Evolutionary conservation across 2,113 vertebrate species (phyloP), one percentile per base, ranked within the genome.

Genomic region (Calidris pygmaea): DNA sequence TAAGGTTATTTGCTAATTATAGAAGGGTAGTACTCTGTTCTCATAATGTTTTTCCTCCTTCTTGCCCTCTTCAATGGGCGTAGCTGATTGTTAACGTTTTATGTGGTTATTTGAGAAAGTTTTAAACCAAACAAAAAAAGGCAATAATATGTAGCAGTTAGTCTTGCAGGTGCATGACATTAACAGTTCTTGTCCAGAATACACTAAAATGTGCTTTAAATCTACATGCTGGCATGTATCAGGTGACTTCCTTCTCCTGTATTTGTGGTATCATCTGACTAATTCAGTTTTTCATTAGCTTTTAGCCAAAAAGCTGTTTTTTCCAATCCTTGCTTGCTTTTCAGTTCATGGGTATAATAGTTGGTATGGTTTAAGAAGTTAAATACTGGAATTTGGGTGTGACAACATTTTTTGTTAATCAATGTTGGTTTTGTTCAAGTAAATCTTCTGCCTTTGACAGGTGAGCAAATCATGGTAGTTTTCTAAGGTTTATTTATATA

Each of bases 61-160:
- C 18, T 68, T 85, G 72, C 4, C 9, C 10, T 83, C 12, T 37
- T 65, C 1, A 2, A 0, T 20, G 12, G 26, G 11, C 37, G 2
- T 39, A 62, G 21, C 37, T 87, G 59, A 37, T 24, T 29, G 13
- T 34, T 78, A 18, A 79, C 11, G 15, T 55, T 94, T 58, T 60
- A 7, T 11, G 8, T 48, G 30, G 6, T 43, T 75, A 63, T 59
- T 80, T 81, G 18, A 68, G 27, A 56, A 77, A 67, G 41, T 55
- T 89, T 52, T 79, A 27, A 68, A 82, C 21, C 3, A 43, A 74
- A 43, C 18, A 17, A n/a, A 13, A n/a, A 7, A 8, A 39, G 7
- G 2, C 7, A 10, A 10, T 14, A 41, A 4, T 48, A 13, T 1
- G 1, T 43, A 56, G 26, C 43, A 72, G 4, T 34, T 65, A 41